A percentile compares a stretch with the other conserved stretches of the same genome.
phyloP scores from a whole-genome alignment of 2,113 vertebrate genomes.

The Danionella cerebrum region DNA sequence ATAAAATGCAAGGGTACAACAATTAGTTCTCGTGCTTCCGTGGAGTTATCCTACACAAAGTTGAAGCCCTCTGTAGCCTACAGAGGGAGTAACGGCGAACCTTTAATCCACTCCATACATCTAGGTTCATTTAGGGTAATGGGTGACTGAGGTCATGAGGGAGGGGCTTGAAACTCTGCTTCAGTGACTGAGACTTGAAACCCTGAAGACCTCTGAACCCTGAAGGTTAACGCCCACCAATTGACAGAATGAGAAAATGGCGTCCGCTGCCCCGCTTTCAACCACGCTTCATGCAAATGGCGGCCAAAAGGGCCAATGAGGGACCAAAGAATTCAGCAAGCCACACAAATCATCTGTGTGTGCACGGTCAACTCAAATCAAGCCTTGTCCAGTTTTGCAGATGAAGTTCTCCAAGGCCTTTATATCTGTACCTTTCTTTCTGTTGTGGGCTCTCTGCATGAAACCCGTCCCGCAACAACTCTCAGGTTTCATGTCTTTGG shows the following conservation, averaged over 20 bases:
- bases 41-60: background rate
- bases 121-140: slow-evolving; percentile 21
- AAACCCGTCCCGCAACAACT: background rate
- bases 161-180: background rate
- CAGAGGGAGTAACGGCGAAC: slow-evolving; percentile 24
- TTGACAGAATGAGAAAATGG: slow-evolving; percentile 13
- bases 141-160: slow-evolving; percentile 23
- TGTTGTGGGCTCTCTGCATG: background rate
- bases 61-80: slow-evolving; percentile 6
- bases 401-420: background rate
- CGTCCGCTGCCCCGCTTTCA: background rate
- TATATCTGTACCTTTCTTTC: background rate
- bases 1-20: too few relatives aligned
- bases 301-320: slow-evolving; percentile 4
- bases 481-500: background rate
- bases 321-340: slow-evolving; percentile 8
- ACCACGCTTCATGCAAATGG: slow-evolving; percentile 10
- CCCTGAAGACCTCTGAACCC: slow-evolving; percentile 36
- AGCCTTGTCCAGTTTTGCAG: background rate
- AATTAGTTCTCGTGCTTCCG: too few relatives aligned
- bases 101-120: background rate
- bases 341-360: background rate
- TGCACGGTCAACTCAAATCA: background rate
- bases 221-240: slow-evolving; percentile 12
- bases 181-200: background rate